A percentile compares a stretch with the other conserved stretches of the same genome.
Conservation (phyloP, 2,888 invertebrate genomes). For the Epicampocera succincta region DNA sequence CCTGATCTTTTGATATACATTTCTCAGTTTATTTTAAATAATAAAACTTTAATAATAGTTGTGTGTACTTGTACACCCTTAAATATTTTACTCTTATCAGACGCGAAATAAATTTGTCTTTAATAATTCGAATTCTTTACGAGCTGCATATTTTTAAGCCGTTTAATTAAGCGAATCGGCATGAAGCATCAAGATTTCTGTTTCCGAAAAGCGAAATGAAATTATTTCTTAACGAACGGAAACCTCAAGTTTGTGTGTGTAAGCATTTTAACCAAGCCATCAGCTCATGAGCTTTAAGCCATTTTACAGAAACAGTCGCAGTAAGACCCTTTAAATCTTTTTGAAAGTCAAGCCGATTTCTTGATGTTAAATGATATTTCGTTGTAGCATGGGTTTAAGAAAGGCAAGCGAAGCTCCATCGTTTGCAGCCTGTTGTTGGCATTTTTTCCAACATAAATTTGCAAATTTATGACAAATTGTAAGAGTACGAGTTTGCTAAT, state of each 20-base stretch:
- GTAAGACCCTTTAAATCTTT: neutral
- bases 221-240: slow-evolving; percentile 53
- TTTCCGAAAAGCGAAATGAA: slow-evolving; percentile 36
- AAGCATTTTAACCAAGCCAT: slow-evolving; percentile 17
- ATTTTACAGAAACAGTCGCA: neutral
- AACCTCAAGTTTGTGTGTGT: slow-evolving; percentile 19
- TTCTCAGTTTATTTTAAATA: slow-evolving; percentile 16
- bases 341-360: neutral
- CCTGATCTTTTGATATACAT: slow-evolving; percentile 28
- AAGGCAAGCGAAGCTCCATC: neutral
- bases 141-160: slow-evolving; percentile 68
- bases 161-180: slow-evolving; percentile 66
- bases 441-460: slow-evolving; percentile 74
- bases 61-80: slow-evolving; percentile 20
- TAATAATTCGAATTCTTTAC: slow-evolving; percentile 77
- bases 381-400: slow-evolving; percentile 5
- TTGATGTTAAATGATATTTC: neutral
- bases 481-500: slow-evolving; percentile 67
- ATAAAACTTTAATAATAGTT: slow-evolving; percentile 20
- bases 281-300: slow-evolving; percentile 11
- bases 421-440: slow-evolving; percentile 13
- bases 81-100: slow-evolving; percentile 66
- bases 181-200: slow-evolving; percentile 15
- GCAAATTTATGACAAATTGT: slow-evolving; percentile 78
- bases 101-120: slow-evolving; percentile 71